Base-by-base conservation (phyloP, 2,888 invertebrate genomes). In the Trypoxylon attenuatum region DNA sequence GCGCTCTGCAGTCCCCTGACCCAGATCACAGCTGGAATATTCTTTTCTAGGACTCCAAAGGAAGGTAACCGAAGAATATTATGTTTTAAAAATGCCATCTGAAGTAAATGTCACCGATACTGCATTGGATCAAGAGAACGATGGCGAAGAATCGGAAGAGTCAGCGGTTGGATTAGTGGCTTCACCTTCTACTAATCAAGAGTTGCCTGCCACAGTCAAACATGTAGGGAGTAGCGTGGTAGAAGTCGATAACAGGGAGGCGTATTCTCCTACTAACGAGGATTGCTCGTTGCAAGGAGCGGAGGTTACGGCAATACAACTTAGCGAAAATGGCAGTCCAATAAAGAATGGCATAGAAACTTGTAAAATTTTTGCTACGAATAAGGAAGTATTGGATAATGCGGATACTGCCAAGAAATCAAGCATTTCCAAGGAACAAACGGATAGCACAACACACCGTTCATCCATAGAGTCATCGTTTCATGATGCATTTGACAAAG, bases 41-140 rank as follows among this genome's bases (percentile, higher is more conserved):
- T n/a, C n/a, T n/a, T 41, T 68, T 55, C 10, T 33, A 73, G 72
- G 43, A 39, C 19, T 51, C 49, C 54, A 41, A 39, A 56, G 6
- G 42, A 22, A 21, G 27, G 42, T 29, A 57, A 69, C 43, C 22
- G 27, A 47, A 38, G 21, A 38, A 23, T 66, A 69, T 5, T 72
- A 74, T 78, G 71, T 56, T 65, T 56, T 72, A 58, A 76, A 68
- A 78, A 39, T 84, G 84, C 82, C 84, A 69, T 82, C 80, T 27
- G 81, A 81, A 65, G 67, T 78, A 61, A 73, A 79, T 61, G 56
- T 61, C 19, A 67, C 63, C 47, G 74, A 68, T 51, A 78, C 75
- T 73, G 60, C 76, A 63, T 79, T 76, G 18, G 75, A 77, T 57
- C 73, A 81, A 47, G 76, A 78, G 18, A 76, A 77, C 38, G 77